Base-by-base conservation (phyloP, 2,888 invertebrate genomes). In the Sinelater perroti region DNA sequence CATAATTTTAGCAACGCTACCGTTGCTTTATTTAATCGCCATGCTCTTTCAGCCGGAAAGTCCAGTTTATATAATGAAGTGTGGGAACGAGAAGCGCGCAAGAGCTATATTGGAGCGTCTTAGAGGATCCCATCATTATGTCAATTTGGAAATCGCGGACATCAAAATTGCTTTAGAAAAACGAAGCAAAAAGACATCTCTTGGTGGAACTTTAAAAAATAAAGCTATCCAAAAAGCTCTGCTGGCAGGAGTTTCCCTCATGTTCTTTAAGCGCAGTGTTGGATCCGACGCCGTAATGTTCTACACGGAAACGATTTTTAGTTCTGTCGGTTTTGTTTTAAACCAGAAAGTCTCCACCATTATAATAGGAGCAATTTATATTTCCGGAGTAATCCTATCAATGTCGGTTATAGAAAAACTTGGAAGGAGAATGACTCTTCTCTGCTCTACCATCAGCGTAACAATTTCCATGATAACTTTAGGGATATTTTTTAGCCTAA, bases 211-310 rank as follows among this genome's bases (percentile, higher is more conserved):
- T 10, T 14, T 33, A 13, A 10, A 14, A 33, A 85, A 86, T 51
- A 85, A 79, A 61, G 83, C 84, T 0, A 85, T 87, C 0, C 70
- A 83, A 8, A 87, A 84, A 70, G 88, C 87, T 0, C 76, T 91
- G 2, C 53, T 87, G 8, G 89, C 93, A 56, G 87, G 87, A 62
- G 86, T 89, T 71, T 86, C 88, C 1, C 81, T 95, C 3, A 95
- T 95, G 94, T 79, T 93, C 68, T 91, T 95, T 79, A 95, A 96
- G 73, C 95, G 95, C 75, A 80, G 94, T 53, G 87, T 89, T 57
- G 93, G 93, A 26, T 86, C 92, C 45, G 93, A 93, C 70, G 90
- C 91, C 0, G 88, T 93, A 5, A 89, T 93, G 62, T 90, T 93
- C 75, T 93, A 91, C 70, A 85, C 89, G 0, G 83, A 84, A 0